phyloP scores from a whole-genome alignment of 2,113 vertebrate species.

The cat (Felis catus) region DNA sequence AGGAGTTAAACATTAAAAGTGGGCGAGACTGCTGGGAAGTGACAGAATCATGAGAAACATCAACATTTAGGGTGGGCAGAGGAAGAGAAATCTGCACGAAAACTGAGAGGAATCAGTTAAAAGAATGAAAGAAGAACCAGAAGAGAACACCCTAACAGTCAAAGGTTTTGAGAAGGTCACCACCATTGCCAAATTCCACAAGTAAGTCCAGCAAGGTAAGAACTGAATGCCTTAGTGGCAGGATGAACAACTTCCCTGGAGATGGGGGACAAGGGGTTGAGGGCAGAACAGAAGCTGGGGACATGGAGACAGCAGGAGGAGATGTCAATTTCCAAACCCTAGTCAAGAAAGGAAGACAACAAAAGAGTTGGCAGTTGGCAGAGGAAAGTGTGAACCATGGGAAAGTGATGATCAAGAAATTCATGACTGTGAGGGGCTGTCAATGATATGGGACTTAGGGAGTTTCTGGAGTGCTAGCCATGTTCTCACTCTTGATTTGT shows the following conservation, averaged over 20 bases:
- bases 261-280: background rate
- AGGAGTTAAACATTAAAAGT: background rate
- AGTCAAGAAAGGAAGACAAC: background rate
- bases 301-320: background rate
- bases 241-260: background rate
- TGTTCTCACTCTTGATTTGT: background rate
- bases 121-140: background rate
- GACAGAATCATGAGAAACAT: background rate
- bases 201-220: background rate
- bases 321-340: background rate
- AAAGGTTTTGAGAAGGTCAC: background rate
- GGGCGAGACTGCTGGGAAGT: background rate
- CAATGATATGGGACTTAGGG: background rate
- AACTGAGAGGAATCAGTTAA: background rate
- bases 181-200: background rate
- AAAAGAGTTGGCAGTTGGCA: background rate
- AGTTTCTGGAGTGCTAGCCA: background rate
- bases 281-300: background rate
- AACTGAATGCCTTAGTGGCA: background rate
- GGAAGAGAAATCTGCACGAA: background rate
- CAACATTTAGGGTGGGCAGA: background rate
- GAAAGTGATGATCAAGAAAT: background rate
- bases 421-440: background rate
- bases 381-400: background rate
- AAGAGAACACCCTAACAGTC: background rate